Percentiles rank a stretch among this genome's conserved stretches.
Evolutionary conservation across 2,113 vertebrate species (phyloP).

Genomic region (Anser brachyrhynchus): DNA sequence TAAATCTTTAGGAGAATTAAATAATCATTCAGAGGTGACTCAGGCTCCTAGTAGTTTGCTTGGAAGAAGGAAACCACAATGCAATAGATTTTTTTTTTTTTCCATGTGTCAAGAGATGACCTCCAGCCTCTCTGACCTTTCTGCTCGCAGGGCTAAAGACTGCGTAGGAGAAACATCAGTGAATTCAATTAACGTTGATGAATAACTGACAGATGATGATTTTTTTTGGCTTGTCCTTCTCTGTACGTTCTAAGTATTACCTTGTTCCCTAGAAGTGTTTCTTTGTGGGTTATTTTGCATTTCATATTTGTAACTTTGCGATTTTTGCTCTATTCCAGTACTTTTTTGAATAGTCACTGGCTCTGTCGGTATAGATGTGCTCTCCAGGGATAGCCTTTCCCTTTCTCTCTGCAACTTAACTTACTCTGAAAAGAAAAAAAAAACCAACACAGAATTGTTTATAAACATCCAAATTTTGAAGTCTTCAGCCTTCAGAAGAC

Average conservation of each 20-base stretch:
- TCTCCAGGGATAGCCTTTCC: not conserved
- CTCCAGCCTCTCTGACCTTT: not conserved
- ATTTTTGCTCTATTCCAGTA: not conserved
- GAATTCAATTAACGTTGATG: not conserved
- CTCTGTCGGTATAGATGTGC: not conserved
- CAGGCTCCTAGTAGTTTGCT: not conserved
- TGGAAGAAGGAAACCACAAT: not conserved
- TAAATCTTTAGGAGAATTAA: not conserved
- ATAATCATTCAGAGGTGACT: not conserved
- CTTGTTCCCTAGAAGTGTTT: not conserved
- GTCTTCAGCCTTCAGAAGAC: not conserved
- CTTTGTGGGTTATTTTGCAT: not conserved
- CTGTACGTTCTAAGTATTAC: not conserved
- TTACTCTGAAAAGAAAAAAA: not conserved
- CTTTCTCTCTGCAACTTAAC: not conserved
- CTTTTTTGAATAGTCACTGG: not conserved
- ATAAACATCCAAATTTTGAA: not conserved
- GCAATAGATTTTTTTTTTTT: not conserved
- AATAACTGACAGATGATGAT: not conserved
- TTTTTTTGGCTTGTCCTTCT: not conserved
- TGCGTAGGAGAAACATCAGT: not conserved
- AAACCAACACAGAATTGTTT: no score
- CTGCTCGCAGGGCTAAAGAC: not conserved
- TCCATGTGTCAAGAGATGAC: not conserved
- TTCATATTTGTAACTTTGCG: not conserved